phyloP scores from a whole-genome alignment of 2,888 invertebrate species.

The Chrysomela aeneicollis region DNA sequence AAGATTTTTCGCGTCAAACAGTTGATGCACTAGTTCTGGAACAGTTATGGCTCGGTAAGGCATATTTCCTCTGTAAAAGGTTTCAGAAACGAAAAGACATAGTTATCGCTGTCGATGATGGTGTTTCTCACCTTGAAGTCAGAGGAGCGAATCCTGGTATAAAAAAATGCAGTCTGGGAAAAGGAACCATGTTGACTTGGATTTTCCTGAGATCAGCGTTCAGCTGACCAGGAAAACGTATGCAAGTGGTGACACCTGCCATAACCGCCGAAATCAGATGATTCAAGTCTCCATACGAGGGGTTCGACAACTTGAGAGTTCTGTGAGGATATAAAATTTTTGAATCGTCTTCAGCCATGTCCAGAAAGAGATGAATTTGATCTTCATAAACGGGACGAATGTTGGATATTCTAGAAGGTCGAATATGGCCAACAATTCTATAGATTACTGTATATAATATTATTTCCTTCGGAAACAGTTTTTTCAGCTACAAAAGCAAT shows the following conservation, averaged over 20 bases:
- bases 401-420: no score
- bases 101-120: neutral
- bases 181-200: constrained; percentile 71
- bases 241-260: constrained; percentile 69
- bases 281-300: constrained; percentile 66
- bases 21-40: constrained; percentile 78
- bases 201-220: constrained; percentile 73
- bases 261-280: constrained; percentile 68
- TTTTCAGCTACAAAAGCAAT: no score
- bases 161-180: constrained; percentile 72
- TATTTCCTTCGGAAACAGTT: no score
- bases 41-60: constrained; percentile 80
- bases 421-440: no score
- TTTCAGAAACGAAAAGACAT: neutral
- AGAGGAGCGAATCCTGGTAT: constrained; percentile 74
- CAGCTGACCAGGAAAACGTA: constrained; percentile 74
- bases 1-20: constrained; percentile 88
- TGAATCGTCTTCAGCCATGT: no score
- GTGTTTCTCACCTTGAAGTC: constrained; percentile 58
- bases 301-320: constrained; percentile 67
- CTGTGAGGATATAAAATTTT: no score
- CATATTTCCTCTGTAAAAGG: constrained; percentile 61
- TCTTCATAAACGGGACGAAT: no score
- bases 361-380: no score
- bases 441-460: no score